phyloP scores from a whole-genome alignment of 2,113 vertebrate genomes.

The Butastur rufipennis region DNA sequence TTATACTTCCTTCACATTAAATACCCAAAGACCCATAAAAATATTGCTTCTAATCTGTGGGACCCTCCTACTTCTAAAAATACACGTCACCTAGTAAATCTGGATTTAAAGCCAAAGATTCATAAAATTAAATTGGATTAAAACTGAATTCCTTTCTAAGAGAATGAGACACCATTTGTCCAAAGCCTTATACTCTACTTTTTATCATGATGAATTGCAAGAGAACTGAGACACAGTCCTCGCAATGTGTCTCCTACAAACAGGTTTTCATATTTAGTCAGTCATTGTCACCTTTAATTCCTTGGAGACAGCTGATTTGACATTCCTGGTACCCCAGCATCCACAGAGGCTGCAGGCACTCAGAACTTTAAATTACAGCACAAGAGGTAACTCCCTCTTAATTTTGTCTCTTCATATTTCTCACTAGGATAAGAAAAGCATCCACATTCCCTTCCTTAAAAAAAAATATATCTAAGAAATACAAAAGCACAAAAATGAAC shows the following conservation, averaged over 20 bases:
- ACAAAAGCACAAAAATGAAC: neutral
- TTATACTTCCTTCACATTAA: neutral
- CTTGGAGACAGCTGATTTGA: neutral
- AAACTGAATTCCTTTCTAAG: neutral
- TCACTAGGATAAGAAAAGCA: neutral
- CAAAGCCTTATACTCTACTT: neutral
- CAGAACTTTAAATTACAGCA: neutral
- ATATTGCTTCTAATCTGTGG: neutral
- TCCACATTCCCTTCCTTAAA: neutral
- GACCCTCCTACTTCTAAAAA: neutral
- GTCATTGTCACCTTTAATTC: neutral
- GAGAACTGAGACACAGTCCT: neutral
- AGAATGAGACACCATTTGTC: neutral
- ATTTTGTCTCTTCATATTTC: neutral
- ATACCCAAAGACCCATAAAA: neutral
- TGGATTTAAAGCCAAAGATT: neutral
- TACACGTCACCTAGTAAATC: neutral
- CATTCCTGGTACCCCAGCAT: neutral
- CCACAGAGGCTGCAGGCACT: neutral
- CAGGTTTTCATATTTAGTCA: neutral
- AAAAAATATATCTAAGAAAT: neutral
- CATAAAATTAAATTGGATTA: neutral
- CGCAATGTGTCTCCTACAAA: neutral
- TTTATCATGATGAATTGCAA: neutral
- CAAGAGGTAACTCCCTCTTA: neutral